phyloP scores from a whole-genome alignment of 1,140 invertebrate species.

The Diorhabda elongata region DNA sequence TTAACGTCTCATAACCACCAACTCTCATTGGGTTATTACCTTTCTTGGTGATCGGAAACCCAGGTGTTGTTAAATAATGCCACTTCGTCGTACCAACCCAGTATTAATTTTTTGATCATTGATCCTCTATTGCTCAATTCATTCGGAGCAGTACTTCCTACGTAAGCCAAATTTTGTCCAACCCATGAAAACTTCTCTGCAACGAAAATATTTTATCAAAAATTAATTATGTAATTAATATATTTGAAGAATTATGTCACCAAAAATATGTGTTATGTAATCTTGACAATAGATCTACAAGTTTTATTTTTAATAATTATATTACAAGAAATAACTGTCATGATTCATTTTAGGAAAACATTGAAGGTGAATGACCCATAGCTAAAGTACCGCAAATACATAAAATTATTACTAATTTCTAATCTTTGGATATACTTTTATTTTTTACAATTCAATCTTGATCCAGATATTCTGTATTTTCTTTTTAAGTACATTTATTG shows the following conservation, averaged over 20 bases:
- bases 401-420: no score
- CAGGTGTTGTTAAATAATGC: constrained; percentile 26
- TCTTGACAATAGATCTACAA: no score
- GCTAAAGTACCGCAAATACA: no score
- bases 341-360: background rate
- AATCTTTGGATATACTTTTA: no score
- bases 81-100: constrained; percentile 38
- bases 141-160: constrained; percentile 25
- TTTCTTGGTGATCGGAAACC: constrained; percentile 17
- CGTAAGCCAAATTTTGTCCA: constrained; percentile 37
- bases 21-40: background rate
- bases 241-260: no score
- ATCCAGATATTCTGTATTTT: no score
- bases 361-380: no score
- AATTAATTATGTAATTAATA: no score
- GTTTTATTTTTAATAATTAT: background rate
- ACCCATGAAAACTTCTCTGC: constrained; percentile 32
- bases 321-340: background rate
- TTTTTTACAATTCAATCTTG: no score
- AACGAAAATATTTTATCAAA: background rate
- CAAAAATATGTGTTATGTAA: no score
- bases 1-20: background rate
- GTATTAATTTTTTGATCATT: constrained; percentile 28
- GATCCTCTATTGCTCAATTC: constrained; percentile 18
- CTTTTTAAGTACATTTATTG: no score